Conservation (phyloP, 2,797 vertebrate genomes). For the Myotis findleyi region DNA sequence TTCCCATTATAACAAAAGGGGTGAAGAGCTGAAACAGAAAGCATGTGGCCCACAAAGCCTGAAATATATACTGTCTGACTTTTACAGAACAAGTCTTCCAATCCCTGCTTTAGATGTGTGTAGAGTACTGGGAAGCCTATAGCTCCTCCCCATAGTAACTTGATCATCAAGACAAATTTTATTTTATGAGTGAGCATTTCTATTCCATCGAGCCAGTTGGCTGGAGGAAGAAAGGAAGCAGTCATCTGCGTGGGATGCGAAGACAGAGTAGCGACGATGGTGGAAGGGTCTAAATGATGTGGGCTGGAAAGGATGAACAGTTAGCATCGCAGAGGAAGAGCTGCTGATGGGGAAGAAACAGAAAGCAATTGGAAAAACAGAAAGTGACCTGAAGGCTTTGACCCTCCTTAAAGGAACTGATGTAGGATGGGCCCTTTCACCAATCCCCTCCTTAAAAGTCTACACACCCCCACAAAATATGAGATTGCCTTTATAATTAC, state of each 20-base stretch:
- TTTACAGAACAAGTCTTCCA: not conserved
- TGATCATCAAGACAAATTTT: not conserved
- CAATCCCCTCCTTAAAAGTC: not conserved
- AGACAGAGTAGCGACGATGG: not conserved
- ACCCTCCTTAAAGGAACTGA: not conserved
- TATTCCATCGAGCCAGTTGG: not conserved
- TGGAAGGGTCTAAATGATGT: not conserved
- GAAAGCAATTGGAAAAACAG: not conserved
- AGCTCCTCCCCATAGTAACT: not conserved
- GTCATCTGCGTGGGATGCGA: not conserved
- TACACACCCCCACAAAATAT: not conserved
- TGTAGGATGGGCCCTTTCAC: not conserved
- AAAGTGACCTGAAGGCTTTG: not conserved
- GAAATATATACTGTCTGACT: not conserved
- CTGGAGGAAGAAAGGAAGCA: not conserved
- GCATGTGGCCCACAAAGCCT: not conserved
- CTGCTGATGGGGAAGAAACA: not conserved
- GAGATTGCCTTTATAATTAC: slow-evolving; percentile 1
- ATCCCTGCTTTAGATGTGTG: not conserved
- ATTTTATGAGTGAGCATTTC: not conserved
- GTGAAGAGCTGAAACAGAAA: not conserved
- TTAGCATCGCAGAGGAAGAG: not conserved
- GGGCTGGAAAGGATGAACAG: not conserved
- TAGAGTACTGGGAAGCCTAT: not conserved
- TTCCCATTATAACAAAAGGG: not conserved